phyloP scores from a whole-genome alignment of 2,888 invertebrate species.

The Mythimna albipuncta region DNA sequence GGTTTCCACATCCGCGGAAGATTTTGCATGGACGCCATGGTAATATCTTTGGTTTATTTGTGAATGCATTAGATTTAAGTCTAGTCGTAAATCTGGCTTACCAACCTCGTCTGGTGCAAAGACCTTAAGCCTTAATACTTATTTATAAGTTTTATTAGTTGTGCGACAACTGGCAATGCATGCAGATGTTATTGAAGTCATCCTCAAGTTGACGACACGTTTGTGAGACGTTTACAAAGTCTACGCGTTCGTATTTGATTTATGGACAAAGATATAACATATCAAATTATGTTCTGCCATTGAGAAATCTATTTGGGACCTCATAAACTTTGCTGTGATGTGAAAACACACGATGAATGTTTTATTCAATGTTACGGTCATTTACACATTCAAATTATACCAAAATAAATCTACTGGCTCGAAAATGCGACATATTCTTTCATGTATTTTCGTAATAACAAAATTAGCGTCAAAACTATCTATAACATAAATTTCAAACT shows the following conservation, averaged over 20 bases:
- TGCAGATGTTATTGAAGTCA: conserved; percentile 35
- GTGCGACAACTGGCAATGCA: conserved; percentile 38
- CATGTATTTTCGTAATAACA: not conserved
- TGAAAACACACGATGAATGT: conserved; percentile 19
- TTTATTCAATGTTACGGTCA: conserved; percentile 26
- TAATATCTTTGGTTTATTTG: conserved; percentile 65
- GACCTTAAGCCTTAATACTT: conserved; percentile 46
- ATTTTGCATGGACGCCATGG: conserved; percentile 70
- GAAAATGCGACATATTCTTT: not conserved
- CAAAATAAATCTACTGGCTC: not conserved
- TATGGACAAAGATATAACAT: conserved; percentile 21
- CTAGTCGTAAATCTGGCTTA: conserved; percentile 42
- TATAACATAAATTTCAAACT: not conserved
- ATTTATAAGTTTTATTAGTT: conserved; percentile 53
- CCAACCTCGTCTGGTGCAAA: conserved; percentile 34
- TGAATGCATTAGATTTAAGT: conserved; percentile 35
- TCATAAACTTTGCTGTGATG: conserved; percentile 33
- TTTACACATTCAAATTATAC: conserved; percentile 9
- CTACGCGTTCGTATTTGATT: conserved; percentile 42
- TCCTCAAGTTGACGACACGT: conserved; percentile 47
- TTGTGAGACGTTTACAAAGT: conserved; percentile 32
- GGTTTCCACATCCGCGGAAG: conserved; percentile 70
- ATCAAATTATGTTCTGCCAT: conserved; percentile 21
- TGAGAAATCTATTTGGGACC: conserved; percentile 26
- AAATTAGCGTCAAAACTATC: not conserved